Conservation (phyloP, 1,140 invertebrate species). For the Hesperophylax magnus region DNA sequence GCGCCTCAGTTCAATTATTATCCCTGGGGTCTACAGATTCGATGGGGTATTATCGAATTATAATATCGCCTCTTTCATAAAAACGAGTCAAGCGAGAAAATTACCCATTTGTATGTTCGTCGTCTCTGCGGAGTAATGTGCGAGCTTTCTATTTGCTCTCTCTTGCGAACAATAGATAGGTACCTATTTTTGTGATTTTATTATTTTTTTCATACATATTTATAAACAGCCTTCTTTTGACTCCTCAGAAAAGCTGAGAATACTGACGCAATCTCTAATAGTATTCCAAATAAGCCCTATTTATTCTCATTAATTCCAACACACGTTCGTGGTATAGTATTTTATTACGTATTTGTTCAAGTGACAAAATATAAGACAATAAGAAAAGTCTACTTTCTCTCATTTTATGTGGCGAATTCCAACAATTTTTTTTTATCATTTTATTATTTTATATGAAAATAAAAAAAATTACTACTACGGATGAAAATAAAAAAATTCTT, state of each 20-base stretch:
- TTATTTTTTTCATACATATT: slow-evolving; percentile 12
- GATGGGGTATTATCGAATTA: slow-evolving; percentile 32
- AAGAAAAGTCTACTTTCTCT: too few relatives aligned
- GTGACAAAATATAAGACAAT: too few relatives aligned
- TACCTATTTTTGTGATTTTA: neutral
- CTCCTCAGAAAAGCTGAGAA: neutral
- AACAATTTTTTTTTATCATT: too few relatives aligned
- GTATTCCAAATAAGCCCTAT: neutral
- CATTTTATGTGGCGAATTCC: too few relatives aligned
- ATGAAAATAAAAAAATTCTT: too few relatives aligned
- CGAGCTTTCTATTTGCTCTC: neutral
- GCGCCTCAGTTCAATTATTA: slow-evolving; percentile 33
- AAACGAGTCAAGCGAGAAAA: slow-evolving; percentile 34
- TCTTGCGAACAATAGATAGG: neutral
- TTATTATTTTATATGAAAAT: too few relatives aligned
- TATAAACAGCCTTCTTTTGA: neutral
- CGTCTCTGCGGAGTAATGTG: neutral
- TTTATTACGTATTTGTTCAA: too few relatives aligned
- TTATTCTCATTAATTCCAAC: neutral
- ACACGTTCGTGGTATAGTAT: neutral
- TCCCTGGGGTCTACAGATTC: neutral
- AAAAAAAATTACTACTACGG: too few relatives aligned
- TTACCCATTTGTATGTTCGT: slow-evolving; percentile 29
- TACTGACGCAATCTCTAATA: neutral
- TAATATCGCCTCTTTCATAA: slow-evolving; percentile 28